Conservation (phyloP, 2,888 invertebrate species). For the Tromatobia lineatoria region DNA sequence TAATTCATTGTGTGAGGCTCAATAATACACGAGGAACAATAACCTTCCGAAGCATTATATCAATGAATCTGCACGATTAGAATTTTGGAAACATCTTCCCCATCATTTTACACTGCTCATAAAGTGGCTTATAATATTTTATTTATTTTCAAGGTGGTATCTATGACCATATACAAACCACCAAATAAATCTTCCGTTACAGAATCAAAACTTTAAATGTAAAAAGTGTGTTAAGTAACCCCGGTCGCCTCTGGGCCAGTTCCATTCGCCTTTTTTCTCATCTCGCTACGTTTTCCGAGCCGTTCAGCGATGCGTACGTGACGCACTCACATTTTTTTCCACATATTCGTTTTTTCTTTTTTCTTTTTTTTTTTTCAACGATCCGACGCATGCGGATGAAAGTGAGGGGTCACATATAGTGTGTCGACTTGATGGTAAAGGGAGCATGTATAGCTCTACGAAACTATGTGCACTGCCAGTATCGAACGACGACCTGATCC, state of each 20-base stretch:
- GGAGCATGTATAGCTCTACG: not conserved
- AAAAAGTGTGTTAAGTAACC: too few species aligned
- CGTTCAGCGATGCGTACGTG: not conserved
- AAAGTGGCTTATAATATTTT: too few species aligned
- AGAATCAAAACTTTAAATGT: too few species aligned
- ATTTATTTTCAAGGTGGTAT: too few species aligned
- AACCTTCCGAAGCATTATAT: too few species aligned
- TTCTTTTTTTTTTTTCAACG: not conserved
- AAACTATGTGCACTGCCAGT: not conserved
- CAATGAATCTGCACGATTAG: too few species aligned
- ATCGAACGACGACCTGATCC: constrained; percentile 25
- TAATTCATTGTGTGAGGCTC: too few species aligned
- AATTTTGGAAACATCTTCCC: too few species aligned
- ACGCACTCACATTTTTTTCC: not conserved
- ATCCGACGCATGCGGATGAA: not conserved
- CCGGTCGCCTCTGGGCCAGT: not conserved
- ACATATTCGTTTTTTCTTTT: not conserved
- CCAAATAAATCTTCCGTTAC: too few species aligned
- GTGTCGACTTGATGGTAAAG: not conserved
- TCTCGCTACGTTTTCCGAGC: not conserved
- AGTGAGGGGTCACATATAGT: not conserved
- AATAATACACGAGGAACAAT: too few species aligned
- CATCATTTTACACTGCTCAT: too few species aligned
- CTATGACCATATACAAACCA: too few species aligned
- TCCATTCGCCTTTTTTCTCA: not conserved